These are phyloP conservation scores for Centrocercus urophasianus DNA, from an alignment of 2,113 vertebrate species.

Conservation along the genomic window DNA sequence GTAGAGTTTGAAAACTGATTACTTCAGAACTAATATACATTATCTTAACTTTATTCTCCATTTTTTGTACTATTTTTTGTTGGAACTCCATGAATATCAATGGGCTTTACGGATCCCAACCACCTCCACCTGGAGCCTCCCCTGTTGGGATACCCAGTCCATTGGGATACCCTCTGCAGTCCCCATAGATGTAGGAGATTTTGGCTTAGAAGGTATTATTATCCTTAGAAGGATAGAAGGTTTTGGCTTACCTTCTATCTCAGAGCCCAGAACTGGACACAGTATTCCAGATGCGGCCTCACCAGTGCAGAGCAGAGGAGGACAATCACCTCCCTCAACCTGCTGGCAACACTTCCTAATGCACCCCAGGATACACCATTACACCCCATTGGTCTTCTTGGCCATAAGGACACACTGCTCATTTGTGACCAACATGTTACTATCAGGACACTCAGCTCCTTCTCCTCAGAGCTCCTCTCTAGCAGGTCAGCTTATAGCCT, in stretches of 20 bases:
- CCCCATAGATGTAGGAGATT: not conserved
- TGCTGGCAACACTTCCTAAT: too few relatives aligned
- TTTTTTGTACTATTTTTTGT: not conserved
- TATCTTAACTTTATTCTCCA: not conserved
- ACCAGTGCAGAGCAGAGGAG: not conserved
- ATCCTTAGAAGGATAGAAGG: too few relatives aligned
- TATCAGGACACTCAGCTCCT: not conserved
- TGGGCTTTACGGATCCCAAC: not conserved
- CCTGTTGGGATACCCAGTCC: not conserved
- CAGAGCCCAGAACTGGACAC: too few relatives aligned
- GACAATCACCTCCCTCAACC: not conserved
- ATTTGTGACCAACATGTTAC: not conserved
- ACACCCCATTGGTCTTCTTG: not conserved
- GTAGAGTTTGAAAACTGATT: not conserved
- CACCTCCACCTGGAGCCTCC: accelerated
- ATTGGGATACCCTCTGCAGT: not conserved
- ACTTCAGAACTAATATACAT: not conserved
- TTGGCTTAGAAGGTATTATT: too few relatives aligned
- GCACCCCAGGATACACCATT: too few relatives aligned
- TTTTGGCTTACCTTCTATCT: not conserved
- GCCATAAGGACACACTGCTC: not conserved
- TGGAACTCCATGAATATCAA: not conserved
- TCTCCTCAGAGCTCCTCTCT: not conserved
- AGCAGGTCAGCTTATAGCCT: not conserved
- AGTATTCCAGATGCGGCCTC: too few relatives aligned